A percentile compares a stretch with the other conserved stretches of the same genome.
Conservation (phyloP, 1,140 invertebrate species). For the Ceratitis capitata region DNA sequence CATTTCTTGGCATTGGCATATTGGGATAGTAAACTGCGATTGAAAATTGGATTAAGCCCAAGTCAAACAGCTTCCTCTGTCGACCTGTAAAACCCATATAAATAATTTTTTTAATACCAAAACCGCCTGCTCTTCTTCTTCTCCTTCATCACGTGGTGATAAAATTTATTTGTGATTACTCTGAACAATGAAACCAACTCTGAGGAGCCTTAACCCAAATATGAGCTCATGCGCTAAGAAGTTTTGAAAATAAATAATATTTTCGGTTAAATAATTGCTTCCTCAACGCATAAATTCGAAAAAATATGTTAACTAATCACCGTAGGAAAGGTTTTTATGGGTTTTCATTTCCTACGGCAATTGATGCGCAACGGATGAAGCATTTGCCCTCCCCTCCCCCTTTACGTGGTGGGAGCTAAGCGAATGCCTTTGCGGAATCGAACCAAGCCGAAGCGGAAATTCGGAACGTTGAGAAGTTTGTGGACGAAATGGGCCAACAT, state of each 20-base stretch:
- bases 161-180: background rate
- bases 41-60: too few relatives aligned
- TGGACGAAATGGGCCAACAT: background rate
- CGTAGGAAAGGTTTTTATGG: constrained; percentile 65
- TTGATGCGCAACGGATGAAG: constrained; percentile 43
- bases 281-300: constrained; percentile 46
- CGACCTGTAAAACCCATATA: too few relatives aligned
- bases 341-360: constrained; percentile 63
- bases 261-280: constrained; percentile 63
- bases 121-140: too few relatives aligned
- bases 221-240: too few relatives aligned
- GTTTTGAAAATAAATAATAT: constrained; percentile 60
- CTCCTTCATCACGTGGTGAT: too few relatives aligned
- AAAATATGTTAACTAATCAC: constrained; percentile 65
- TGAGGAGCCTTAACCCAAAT: background rate
- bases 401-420: background rate
- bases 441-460: constrained; percentile 62
- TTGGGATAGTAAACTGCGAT: too few relatives aligned
- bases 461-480: constrained; percentile 55
- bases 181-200: background rate
- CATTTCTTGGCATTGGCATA: too few relatives aligned
- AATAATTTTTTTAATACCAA: too few relatives aligned
- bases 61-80: too few relatives aligned
- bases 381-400: background rate
- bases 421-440: background rate